A percentile compares a stretch with the other conserved stretches of the same genome.
Conservation (phyloP, 1,140 invertebrate genomes). For the Calycopis cecrops region DNA sequence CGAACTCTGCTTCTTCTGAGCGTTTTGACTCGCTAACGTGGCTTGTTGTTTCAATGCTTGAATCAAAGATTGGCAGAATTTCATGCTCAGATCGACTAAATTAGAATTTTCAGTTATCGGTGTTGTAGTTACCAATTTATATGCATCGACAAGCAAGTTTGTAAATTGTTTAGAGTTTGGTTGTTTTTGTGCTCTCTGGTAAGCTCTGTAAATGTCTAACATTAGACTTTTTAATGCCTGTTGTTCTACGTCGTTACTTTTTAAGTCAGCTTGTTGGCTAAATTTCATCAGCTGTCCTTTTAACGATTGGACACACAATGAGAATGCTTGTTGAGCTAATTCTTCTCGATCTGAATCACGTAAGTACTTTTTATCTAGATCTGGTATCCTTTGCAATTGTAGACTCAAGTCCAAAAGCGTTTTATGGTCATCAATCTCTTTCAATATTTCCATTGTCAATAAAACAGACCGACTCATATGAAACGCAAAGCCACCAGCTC, state of each 20-base stretch:
- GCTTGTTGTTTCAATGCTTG: slow-evolving; percentile 61
- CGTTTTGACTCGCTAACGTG: slow-evolving; percentile 38
- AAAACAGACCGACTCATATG: slow-evolving; percentile 92
- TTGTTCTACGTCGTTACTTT: slow-evolving; percentile 58
- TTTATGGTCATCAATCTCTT: slow-evolving; percentile 86
- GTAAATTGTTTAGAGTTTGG: slow-evolving; percentile 76
- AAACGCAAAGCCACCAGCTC: slow-evolving; percentile 92
- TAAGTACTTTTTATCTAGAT: slow-evolving; percentile 90
- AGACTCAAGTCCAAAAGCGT: slow-evolving; percentile 87
- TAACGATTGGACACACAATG: slow-evolving; percentile 80
- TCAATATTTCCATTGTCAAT: slow-evolving; percentile 87
- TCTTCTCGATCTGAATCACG: slow-evolving; percentile 87
- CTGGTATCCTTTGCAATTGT: slow-evolving; percentile 86
- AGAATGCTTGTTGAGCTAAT: slow-evolving; percentile 83
- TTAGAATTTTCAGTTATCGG: slow-evolving; percentile 56
- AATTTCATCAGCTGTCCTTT: slow-evolving; percentile 66
- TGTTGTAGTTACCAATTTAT: slow-evolving; percentile 66
- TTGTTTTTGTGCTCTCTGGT: slow-evolving; percentile 78
- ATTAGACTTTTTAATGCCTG: slow-evolving; percentile 72
- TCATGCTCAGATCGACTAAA: slow-evolving; percentile 63
- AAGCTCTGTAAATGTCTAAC: slow-evolving; percentile 79
- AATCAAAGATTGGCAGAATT: slow-evolving; percentile 64
- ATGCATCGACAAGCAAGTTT: slow-evolving; percentile 78
- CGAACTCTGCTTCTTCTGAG: slow-evolving; percentile 48
- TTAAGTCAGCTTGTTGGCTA: slow-evolving; percentile 60